A percentile compares a stretch with the other conserved stretches of the same genome.
Conservation (phyloP, 2,888 invertebrate genomes). For the Agrotis exclamationis region DNA sequence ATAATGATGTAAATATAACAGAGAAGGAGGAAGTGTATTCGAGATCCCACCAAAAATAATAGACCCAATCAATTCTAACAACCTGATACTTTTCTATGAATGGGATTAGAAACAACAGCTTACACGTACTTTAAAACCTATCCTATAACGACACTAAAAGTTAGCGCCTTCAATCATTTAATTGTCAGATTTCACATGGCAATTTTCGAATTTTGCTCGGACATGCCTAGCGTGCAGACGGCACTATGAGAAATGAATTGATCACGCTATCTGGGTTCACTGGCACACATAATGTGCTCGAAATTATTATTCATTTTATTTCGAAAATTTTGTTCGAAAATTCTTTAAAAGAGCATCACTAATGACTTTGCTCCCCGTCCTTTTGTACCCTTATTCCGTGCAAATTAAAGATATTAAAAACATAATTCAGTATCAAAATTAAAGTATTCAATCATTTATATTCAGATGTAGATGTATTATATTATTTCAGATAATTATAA, state of each 20-base stretch:
- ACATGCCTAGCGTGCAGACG: conserved; percentile 65
- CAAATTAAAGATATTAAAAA: conserved; percentile 22
- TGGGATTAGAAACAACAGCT: conserved; percentile 59
- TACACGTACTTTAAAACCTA: conserved; percentile 49
- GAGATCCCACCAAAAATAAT: conserved; percentile 40
- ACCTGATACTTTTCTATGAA: conserved; percentile 57
- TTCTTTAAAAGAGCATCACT: conserved; percentile 15
- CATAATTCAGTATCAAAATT: conserved; percentile 13
- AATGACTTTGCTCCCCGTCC: conserved; percentile 57
- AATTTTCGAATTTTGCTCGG: conserved; percentile 69
- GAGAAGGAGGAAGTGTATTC: not conserved
- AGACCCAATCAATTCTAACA: conserved; percentile 50
- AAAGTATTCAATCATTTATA: conserved; percentile 10
- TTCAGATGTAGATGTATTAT: conserved; percentile 16
- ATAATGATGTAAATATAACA: conserved; percentile 29
- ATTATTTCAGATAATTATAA: conserved; percentile 29
- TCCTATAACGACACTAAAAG: conserved; percentile 59
- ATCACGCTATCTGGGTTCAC: conserved; percentile 68
- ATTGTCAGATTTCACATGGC: conserved; percentile 70
- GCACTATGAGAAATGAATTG: conserved; percentile 69
- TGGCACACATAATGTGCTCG: conserved; percentile 67
- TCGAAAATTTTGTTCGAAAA: conserved; percentile 41
- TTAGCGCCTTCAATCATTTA: conserved; percentile 70
- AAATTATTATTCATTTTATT: conserved; percentile 56
- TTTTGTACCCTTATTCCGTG: conserved; percentile 34